Percentiles rank a stretch among this genome's conserved stretches.
Conservation (phyloP, 2,797 vertebrate genomes). For the Hydrolagus colliei region DNA sequence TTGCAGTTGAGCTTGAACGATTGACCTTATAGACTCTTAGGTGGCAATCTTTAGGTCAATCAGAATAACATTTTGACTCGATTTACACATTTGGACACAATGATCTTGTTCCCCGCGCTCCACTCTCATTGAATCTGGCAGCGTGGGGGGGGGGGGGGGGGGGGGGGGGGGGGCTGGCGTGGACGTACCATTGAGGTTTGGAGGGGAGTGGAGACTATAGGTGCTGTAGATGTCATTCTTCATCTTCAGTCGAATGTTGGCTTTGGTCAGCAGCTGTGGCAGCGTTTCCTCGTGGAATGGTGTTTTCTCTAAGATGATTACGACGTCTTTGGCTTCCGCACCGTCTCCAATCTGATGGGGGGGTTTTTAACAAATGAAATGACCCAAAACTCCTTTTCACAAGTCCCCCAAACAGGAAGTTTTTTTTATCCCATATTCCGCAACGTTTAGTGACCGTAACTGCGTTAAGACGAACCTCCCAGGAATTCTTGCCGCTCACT, state of each 20-base stretch:
- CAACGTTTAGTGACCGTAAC: no score
- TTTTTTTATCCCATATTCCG: no score
- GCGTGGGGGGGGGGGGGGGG: no score
- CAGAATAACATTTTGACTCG: no score
- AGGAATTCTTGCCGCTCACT: no score
- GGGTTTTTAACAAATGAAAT: not conserved
- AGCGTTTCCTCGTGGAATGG: constrained; percentile 74
- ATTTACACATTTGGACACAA: no score
- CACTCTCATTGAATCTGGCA: not conserved
- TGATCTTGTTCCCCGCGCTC: not conserved
- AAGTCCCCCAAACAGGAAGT: no score
- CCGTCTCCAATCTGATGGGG: not conserved
- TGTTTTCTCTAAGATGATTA: constrained; percentile 88
- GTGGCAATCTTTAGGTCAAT: no score
- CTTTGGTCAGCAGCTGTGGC: constrained; percentile 57
- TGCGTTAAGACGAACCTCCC: no score
- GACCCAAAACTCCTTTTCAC: no score
- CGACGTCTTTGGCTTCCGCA: not conserved
- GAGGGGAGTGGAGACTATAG: constrained; percentile 68
- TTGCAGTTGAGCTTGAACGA: no score
- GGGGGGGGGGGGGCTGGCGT: not conserved
- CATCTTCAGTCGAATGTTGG: constrained; percentile 67
- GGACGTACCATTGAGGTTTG: constrained; percentile 69
- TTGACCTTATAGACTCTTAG: no score
- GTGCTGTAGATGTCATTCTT: constrained; percentile 89